phyloP scores from a whole-genome alignment of 2,888 invertebrate genomes.

The Sylvicola cinctus region DNA sequence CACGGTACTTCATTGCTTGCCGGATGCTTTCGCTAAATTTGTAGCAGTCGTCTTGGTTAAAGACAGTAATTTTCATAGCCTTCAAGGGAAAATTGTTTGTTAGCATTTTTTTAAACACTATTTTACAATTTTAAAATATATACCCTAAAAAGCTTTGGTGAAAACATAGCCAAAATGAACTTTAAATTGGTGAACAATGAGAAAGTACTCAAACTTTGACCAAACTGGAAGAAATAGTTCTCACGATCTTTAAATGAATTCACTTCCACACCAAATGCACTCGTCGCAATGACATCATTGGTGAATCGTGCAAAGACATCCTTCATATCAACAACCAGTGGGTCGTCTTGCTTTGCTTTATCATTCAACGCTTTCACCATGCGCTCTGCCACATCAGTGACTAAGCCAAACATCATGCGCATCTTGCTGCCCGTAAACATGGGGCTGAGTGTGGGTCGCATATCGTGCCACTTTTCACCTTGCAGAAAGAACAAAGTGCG shows the following conservation, averaged over 20 bases:
- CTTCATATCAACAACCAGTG: constrained; percentile 2
- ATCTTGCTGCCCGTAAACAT: constrained; percentile 28
- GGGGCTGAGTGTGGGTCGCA: constrained; percentile 26
- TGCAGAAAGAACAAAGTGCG: constrained; percentile 27
- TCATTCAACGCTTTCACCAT: background rate
- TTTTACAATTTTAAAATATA: too few relatives aligned
- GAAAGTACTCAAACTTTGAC: constrained; percentile 14
- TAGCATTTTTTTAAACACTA: too few relatives aligned
- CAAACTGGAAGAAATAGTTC: constrained; percentile 28
- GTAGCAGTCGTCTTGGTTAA: too few relatives aligned
- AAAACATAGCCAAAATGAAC: background rate
- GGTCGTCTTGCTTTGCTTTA: background rate
- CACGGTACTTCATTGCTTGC: constrained; percentile 23
- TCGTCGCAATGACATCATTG: constrained; percentile 21
- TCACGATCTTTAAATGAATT: constrained; percentile 26
- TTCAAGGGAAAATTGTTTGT: too few relatives aligned
- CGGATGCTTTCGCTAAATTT: background rate
- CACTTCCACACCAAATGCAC: constrained; percentile 27
- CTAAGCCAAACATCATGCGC: constrained; percentile 17
- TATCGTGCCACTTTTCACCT: constrained; percentile 24
- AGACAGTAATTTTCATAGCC: too few relatives aligned
- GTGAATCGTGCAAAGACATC: constrained; percentile 5
- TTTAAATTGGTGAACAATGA: too few relatives aligned
- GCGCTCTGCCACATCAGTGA: background rate
- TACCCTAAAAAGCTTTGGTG: constrained; percentile 8